A percentile compares a stretch with the other conserved stretches of the same genome.
phyloP scores from a whole-genome alignment of 1,140 invertebrate genomes.

The Hestina assimilis region DNA sequence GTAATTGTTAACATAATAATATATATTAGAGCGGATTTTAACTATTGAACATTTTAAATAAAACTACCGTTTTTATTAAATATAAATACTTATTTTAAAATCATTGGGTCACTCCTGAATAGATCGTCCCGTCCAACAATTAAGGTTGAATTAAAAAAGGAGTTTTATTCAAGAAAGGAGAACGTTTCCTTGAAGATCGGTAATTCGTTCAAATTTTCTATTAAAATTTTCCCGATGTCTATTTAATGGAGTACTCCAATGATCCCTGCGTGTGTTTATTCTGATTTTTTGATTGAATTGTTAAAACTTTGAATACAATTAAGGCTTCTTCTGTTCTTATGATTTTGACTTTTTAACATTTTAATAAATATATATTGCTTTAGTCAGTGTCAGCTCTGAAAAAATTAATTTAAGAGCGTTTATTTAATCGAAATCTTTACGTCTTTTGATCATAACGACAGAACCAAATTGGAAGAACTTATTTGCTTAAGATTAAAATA shows the following conservation, averaged over 20 bases:
- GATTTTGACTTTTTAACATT: constrained; percentile 20
- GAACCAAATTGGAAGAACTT: too few species aligned
- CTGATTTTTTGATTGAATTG: constrained; percentile 60
- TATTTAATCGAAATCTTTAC: too few species aligned
- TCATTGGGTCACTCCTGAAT: constrained; percentile 19
- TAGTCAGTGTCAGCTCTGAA: too few species aligned
- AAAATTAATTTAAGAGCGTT: too few species aligned
- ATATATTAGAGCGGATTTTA: too few species aligned
- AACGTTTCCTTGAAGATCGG: constrained; percentile 49
- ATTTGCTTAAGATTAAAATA: too few species aligned
- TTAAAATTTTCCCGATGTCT: constrained; percentile 64
- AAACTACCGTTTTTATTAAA: too few species aligned
- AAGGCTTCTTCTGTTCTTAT: constrained; percentile 44
- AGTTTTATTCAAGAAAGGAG: constrained; percentile 58
- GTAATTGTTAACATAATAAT: too few species aligned
- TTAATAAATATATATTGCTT: not conserved
- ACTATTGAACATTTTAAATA: too few species aligned
- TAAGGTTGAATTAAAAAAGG: constrained; percentile 64
- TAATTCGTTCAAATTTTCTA: constrained; percentile 73
- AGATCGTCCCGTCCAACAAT: constrained; percentile 54
- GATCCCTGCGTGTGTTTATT: constrained; percentile 57
- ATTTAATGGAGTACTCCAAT: constrained; percentile 63
- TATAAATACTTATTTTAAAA: not conserved
- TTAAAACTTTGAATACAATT: constrained; percentile 55
- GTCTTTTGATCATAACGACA: too few species aligned